Base-by-base conservation (phyloP, 53 echinoderm and acorn worm species). In the Patiria pectinifera region DNA sequence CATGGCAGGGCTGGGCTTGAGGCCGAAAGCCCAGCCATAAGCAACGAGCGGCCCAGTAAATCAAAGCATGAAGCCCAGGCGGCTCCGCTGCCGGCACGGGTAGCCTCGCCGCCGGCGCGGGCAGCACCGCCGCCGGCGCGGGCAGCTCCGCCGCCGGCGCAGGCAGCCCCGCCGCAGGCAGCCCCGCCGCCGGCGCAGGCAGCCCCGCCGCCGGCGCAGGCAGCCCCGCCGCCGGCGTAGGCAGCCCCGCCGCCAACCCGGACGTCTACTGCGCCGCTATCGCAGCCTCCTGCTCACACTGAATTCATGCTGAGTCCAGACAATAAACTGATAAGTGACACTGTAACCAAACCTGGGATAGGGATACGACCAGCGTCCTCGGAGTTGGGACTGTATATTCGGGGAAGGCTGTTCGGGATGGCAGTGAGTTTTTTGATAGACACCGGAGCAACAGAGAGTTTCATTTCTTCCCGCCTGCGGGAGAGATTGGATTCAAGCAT, bases 391-490 rank as follows among this genome's bases (percentile, higher is more conserved):
- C 16, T 76, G 3, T 87, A 87, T 49, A 25, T 88, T 45, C 58
- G 77, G 46, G 88, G 88, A 15, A 61, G n/a, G 18, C 43, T 88
- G 45, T 6, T 88, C 19, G 44, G 49, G 35, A 35, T 35, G 35
- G 35, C 35, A 35, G 35, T 35, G 35, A 35, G 35, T 35, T 35
- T 35, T 35, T 45, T 86, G 46, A 48, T 86, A 10, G 86, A 71
- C 86, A 86, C 86, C 2, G 86, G 86, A 86, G 86, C 86, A 11
- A 86, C 85, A 47, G 70, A 86, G 72, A 86, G 76, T 48, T n/a
- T n/a, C n/a, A n/a, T n/a, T n/a, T n/a, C n/a, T n/a, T n/a, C n/a
- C n/a, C n/a, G n/a, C n/a, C n/a, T n/a, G n/a, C n/a, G n/a, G n/a
- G n/a, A n/a, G n/a, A n/a, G n/a, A n/a, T n/a, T n/a, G n/a, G n/a